These are phyloP conservation scores for Fulica atra DNA, from an alignment of 2,113 vertebrate genomes.

Conservation along the genomic window DNA sequence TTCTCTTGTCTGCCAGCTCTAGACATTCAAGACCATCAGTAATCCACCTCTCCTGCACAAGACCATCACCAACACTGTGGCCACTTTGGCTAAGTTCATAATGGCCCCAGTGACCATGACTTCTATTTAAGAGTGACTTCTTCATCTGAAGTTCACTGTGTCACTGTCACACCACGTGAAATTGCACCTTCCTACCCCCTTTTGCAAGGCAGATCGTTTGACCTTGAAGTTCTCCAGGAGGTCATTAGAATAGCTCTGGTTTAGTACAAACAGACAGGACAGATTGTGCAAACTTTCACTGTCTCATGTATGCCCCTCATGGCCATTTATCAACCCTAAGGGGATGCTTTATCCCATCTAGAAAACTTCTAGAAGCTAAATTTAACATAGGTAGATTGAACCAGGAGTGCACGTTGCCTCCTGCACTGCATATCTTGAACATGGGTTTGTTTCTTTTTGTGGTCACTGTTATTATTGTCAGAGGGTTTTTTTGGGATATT, in stretches of 20 bases:
- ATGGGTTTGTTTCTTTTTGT: background rate
- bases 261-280: rapidly evolving
- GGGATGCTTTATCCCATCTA: background rate
- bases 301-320: background rate
- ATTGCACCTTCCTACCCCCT: rapidly evolving
- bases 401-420: background rate
- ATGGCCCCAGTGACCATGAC: rapidly evolving
- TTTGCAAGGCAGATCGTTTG: background rate
- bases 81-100: background rate
- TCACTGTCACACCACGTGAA: background rate
- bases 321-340: background rate
- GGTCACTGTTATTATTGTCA: background rate
- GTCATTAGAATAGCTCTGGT: background rate
- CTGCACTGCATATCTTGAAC: background rate
- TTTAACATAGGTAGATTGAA: background rate
- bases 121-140: background rate
- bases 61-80: background rate
- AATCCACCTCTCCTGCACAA: background rate
- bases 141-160: background rate
- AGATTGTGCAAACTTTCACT: background rate
- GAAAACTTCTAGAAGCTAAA: background rate
- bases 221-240: background rate
- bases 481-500: background rate
- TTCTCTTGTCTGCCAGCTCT: background rate
- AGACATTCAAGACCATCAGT: background rate